These are phyloP conservation scores for Volucella inanis DNA, from an alignment of 2,888 invertebrate genomes.

Conservation along the genomic window DNA sequence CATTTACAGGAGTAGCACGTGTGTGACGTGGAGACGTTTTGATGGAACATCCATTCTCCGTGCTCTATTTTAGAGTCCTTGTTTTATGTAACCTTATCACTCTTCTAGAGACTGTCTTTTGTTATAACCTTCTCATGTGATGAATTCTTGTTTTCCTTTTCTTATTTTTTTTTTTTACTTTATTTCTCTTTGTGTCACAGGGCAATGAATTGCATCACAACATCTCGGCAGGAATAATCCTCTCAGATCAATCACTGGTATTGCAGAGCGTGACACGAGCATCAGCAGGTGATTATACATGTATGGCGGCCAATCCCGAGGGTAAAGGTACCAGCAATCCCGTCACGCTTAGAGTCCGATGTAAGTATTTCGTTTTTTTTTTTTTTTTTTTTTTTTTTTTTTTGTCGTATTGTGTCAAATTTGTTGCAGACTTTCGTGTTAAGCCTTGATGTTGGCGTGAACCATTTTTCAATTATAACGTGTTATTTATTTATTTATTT, in stretches of 20 bases:
- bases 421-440: slow-evolving; percentile 53
- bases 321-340: slow-evolving; percentile 91
- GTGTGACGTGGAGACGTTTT: slow-evolving; percentile 30
- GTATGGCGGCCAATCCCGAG: slow-evolving; percentile 92
- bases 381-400: background rate
- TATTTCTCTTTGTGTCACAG: slow-evolving; percentile 82
- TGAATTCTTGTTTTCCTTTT: slow-evolving; percentile 18
- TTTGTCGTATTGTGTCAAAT: slow-evolving; percentile 42
- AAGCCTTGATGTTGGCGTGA: slow-evolving; percentile 6
- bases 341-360: slow-evolving; percentile 87
- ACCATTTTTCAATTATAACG: slow-evolving; percentile 62
- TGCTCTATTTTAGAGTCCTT: slow-evolving; percentile 39
- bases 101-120: slow-evolving; percentile 52
- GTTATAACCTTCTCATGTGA: slow-evolving; percentile 42
- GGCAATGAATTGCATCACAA: slow-evolving; percentile 92
- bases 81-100: slow-evolving; percentile 56
- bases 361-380: slow-evolving; percentile 84
- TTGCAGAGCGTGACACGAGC: slow-evolving; percentile 92
- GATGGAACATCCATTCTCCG: slow-evolving; percentile 9
- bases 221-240: slow-evolving; percentile 90
- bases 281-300: slow-evolving; percentile 94
- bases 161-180: slow-evolving; percentile 22
- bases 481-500: slow-evolving; percentile 35
- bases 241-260: slow-evolving; percentile 93
- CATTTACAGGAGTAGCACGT: slow-evolving; percentile 37